phyloP scores from a whole-genome alignment of 2,888 invertebrate species.

The Neoscelio sp. region DNA sequence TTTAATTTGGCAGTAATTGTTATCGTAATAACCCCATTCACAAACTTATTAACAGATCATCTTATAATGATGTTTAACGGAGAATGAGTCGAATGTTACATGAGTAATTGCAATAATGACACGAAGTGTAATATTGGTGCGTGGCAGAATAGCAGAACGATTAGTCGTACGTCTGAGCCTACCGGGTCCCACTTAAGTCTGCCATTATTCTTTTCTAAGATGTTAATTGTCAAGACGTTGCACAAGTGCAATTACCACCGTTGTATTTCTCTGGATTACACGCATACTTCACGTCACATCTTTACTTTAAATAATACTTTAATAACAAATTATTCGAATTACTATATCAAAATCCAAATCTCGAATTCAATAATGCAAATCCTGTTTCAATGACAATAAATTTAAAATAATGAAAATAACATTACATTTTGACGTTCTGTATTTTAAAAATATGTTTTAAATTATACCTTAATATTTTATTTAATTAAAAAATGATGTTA shows the following conservation, averaged over 20 bases:
- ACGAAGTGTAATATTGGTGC: conserved; percentile 44
- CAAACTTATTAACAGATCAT: conserved; percentile 32
- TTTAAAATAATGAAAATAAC: too few relatives aligned
- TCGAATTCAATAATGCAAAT: too few relatives aligned
- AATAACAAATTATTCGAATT: too few relatives aligned
- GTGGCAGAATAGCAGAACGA: conserved; percentile 45
- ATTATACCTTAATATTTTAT: too few relatives aligned
- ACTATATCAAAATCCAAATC: conserved; percentile 3
- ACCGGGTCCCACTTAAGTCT: conserved; percentile 66
- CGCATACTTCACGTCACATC: conserved; percentile 61
- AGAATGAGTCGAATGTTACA: conserved; percentile 27
- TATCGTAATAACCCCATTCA: conserved; percentile 38
- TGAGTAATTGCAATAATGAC: conserved; percentile 50
- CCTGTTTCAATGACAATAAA: too few relatives aligned
- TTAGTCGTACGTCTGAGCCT: conserved; percentile 26
- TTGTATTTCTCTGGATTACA: conserved; percentile 66
- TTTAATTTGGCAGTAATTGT: conserved; percentile 50
- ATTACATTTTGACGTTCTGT: too few relatives aligned
- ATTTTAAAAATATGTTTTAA: too few relatives aligned
- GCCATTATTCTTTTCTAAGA: conserved; percentile 70
- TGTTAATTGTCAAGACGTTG: conserved; percentile 79
- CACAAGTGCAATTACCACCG: conserved; percentile 77
- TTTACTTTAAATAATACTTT: conserved; percentile 25
- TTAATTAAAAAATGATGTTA: too few relatives aligned
- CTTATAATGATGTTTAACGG: not conserved